phyloP scores from a whole-genome alignment of 2,888 invertebrate genomes.

The Physocephala rufipes region DNA sequence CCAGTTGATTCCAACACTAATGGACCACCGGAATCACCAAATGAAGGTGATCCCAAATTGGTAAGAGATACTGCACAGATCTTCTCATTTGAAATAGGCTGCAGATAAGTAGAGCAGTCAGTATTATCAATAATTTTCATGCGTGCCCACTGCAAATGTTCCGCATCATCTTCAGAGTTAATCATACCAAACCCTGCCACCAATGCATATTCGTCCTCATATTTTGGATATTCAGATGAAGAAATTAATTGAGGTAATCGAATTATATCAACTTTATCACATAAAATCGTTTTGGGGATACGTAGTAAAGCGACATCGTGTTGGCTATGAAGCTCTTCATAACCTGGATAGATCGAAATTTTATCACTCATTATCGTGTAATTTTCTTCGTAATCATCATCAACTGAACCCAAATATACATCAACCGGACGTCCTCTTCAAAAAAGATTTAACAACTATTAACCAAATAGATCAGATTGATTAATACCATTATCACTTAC shows the following conservation, averaged over 20 bases:
- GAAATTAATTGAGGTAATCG: background rate
- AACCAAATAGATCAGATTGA: too few species aligned
- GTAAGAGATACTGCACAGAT: background rate
- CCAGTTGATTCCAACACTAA: slow-evolving; percentile 44
- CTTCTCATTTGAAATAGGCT: background rate
- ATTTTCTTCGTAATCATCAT: background rate
- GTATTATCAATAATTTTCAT: background rate
- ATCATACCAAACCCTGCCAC: background rate
- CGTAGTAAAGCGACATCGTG: background rate
- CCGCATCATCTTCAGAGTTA: background rate
- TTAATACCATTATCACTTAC: background rate
- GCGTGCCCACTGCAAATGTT: background rate
- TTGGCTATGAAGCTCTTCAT: background rate
- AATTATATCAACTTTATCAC: background rate
- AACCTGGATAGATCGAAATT: background rate
- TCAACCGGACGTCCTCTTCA: background rate
- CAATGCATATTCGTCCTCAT: background rate
- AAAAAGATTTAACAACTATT: background rate
- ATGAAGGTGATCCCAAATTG: slow-evolving; percentile 51
- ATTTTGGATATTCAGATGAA: background rate
- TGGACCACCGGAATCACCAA: slow-evolving; percentile 61
- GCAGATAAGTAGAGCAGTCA: background rate
- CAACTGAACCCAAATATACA: background rate
- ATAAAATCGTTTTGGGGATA: background rate
- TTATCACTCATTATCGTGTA: background rate